Base-by-base conservation (phyloP, 1,140 invertebrate species). In the Bombus waltoni region DNA sequence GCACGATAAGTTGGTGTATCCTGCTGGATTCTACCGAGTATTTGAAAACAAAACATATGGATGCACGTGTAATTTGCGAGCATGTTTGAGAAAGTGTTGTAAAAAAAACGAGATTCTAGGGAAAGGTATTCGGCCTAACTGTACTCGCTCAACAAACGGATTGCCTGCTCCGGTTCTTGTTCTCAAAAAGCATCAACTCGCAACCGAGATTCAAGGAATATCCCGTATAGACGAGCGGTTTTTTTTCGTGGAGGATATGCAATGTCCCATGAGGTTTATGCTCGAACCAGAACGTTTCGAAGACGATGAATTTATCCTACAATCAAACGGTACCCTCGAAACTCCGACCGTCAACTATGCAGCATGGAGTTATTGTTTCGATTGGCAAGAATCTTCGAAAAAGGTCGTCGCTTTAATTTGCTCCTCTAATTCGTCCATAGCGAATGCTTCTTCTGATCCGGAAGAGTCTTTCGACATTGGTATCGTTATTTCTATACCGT, bases 401-500 rank as follows among this genome's bases (percentile, higher is more conserved):
- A 86, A 72, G 9, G 87, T 95, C 6, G 79, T 57, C 10, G 92
- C 91, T 1, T 10, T 95, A n/a, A 88, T 93, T 0, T 95, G 94
- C n/a, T 73, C 77, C 2, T 40, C 65, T 13, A 42, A 87, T 3
- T 53, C 42, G 1, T 11, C 32, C 18, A 68, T 9, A 25, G 3
- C 1, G 1, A 68, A 15, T 15, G 15, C 10, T 66, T 32, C 6
- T 18, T 3, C 13, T 0, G 42, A 40, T 2, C 38, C 28, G 11
- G 59, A 86, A n/a, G 57, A 57, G 9, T n/a, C 91, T 10, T 93
- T 94, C 76, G 92, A 90, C 0, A 70, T 95, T 28, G 97, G 97
- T 40, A 96, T 97, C 91, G 93, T 97, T 0, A 94, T 97, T 11
- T 98, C 97, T 2, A 96, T 97, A 28, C 97, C 97, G 0, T 98